Evolutionary conservation across 2,888 invertebrate species (phyloP), one percentile per base, ranked within the genome.

Genomic region (Blomia tropicalis): DNA sequence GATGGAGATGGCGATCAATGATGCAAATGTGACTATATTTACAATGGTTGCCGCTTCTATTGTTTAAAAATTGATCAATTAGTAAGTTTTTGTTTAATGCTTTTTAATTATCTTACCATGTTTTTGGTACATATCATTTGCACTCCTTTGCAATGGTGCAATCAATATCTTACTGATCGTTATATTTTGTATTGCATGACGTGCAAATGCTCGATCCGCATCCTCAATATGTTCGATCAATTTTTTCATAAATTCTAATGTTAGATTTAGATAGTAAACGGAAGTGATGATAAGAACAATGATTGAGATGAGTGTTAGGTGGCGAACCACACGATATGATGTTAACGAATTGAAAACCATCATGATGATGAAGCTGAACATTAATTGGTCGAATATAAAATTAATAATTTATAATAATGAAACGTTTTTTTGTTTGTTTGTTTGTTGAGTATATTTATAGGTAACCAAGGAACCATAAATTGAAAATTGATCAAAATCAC

Each of bases 31-130:
- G 31, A 56, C 31, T 2, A 56, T 29, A 25, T 56, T 56, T 30
- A 56, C 23, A 19, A 56, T 23, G 19, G 29, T 56, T 56, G 56
- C 56, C 3, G 56, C 30, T 25, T 56, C 56, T 56, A 56, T 29
- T 1, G 7, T 29, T 19, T 3, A 19, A 56, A 25, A 56, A 47
- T 25, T 14, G n/a, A 47, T 11, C 27, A 27, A 47, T 41, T n/a
- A 41, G 41, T 41, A 41, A n/a, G n/a, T n/a, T 41, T 17, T 41
- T 41, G 41, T 17, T 41, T 41, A 17, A 41, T 17, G 41, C 41
- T 41, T 14, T 41, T 51, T 2, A 25, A 51, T 51, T 27, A 14
- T n/a, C 56, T 3, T 56, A 56, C 56, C 56, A 36, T 56, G 56
- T 25, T 29, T 56, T 56, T 56, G 25, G 2, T 5, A 56, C 56